A percentile compares a stretch with the other conserved stretches of the same genome.
Evolutionary conservation across 2,888 invertebrate genomes (phyloP).

Genomic region (Caenorhabditis doughertyi): DNA sequence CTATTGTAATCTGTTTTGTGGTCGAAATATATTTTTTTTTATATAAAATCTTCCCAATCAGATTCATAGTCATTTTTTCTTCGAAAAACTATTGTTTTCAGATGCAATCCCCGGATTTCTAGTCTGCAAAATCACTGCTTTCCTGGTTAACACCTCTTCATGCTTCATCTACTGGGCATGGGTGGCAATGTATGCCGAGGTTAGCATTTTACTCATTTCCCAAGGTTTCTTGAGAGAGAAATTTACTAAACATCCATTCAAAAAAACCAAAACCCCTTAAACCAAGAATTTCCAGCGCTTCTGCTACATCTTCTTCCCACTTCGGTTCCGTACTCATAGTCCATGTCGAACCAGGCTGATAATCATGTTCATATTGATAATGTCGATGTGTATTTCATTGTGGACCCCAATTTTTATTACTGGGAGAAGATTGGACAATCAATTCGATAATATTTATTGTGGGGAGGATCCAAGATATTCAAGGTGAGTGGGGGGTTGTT

Average conservation of each 20-base stretch:
- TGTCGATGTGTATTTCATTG: conserved; percentile 61
- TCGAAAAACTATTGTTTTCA: conserved; percentile 17
- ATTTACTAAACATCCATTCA: no score
- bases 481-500: no score
- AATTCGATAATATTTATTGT: conserved; percentile 61
- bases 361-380: conserved; percentile 27
- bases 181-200: conserved; percentile 71
- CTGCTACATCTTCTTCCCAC: conserved; percentile 51
- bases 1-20: no score
- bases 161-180: conserved; percentile 73
- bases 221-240: no score
- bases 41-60: no score
- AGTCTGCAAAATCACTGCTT: conserved; percentile 69
- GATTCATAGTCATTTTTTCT: background rate
- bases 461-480: conserved; percentile 54
- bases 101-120: conserved; percentile 60
- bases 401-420: conserved; percentile 71
- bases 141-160: conserved; percentile 66
- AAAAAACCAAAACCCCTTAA: no score
- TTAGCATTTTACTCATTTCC: no score
- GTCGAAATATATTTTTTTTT: no score
- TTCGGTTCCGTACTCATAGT: conserved; percentile 29
- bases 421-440: conserved; percentile 37
- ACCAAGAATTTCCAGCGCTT: conserved; percentile 60
- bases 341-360: conserved; percentile 12